These are phyloP conservation scores for Myiothlypis coronata DNA, from an alignment of 2,797 vertebrate species.

Conservation along the genomic window DNA sequence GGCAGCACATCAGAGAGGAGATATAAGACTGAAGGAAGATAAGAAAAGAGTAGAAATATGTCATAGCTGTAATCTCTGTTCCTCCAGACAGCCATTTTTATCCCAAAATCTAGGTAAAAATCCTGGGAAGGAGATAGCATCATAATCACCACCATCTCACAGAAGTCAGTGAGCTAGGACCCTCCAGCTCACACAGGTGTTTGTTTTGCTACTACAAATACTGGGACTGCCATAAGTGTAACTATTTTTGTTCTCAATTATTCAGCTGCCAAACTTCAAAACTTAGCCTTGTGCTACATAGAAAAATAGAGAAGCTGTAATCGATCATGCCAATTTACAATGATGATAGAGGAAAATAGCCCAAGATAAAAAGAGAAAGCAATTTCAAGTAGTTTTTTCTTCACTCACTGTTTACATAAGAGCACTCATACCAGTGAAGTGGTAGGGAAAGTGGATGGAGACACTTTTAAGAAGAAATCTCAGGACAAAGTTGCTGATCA, in stretches of 20 bases:
- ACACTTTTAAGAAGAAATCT: neutral
- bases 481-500: neutral
- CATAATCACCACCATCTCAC: neutral
- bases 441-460: neutral
- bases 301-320: neutral
- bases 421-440: neutral
- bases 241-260: neutral
- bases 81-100: neutral
- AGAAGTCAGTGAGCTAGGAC: neutral
- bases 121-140: neutral
- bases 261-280: neutral
- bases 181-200: neutral
- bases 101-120: neutral
- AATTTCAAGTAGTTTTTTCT: neutral
- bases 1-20: neutral
- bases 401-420: neutral
- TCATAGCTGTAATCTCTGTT: neutral
- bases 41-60: neutral
- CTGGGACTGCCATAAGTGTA: rapidly evolving
- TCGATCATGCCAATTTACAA: neutral
- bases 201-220: neutral
- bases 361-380: neutral
- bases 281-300: neutral
- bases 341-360: neutral
- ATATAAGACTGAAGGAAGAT: neutral